Conservation (phyloP, 2,113 vertebrate genomes). For the Ceuthmochares aereus region DNA sequence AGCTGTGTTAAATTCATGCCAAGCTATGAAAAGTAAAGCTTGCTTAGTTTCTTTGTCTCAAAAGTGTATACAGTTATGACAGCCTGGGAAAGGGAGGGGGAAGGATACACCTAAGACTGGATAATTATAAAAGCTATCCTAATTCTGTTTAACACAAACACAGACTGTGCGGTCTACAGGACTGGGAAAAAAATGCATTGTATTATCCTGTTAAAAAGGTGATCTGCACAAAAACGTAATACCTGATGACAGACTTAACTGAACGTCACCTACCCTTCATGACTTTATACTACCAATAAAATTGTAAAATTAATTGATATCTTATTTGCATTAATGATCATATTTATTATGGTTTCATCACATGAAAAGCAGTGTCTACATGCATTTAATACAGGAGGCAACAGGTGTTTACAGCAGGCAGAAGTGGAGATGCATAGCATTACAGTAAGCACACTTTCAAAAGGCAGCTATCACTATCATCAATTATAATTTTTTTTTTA, state of each 20-base stretch:
- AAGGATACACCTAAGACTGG: not conserved
- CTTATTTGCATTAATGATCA: not conserved
- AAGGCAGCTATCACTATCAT: not conserved
- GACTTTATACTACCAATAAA: not conserved
- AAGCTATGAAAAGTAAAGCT: not conserved
- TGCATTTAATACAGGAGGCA: not conserved
- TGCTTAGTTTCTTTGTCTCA: not conserved
- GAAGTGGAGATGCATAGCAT: not conserved
- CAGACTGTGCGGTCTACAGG: not conserved
- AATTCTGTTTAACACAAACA: not conserved
- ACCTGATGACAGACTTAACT: not conserved
- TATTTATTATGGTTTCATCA: not conserved
- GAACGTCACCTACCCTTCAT: not conserved
- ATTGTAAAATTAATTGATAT: not conserved
- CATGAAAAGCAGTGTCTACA: not conserved
- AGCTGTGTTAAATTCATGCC: not conserved
- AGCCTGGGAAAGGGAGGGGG: not conserved
- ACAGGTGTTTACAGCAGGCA: not conserved
- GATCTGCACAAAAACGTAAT: not conserved
- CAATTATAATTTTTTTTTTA: not conserved
- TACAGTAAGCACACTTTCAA: not conserved
- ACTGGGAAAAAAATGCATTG: not conserved
- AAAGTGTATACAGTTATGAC: not conserved
- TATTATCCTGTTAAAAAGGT: not conserved
- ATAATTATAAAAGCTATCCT: not conserved